phyloP scores from a whole-genome alignment of 2,888 invertebrate species.

The Polydrusus tereticollis region DNA sequence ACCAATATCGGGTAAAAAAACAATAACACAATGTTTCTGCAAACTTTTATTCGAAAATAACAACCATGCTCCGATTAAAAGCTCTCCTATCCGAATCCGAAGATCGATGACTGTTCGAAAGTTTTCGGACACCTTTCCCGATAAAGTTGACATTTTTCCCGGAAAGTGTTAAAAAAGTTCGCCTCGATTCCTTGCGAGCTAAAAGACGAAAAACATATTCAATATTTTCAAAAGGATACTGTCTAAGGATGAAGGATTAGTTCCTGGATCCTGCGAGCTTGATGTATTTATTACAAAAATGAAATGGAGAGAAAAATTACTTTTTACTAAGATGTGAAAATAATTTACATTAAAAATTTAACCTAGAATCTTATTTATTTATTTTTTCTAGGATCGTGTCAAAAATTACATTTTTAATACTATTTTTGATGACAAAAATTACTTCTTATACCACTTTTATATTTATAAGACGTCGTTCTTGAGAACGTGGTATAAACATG shows the following conservation, averaged over 20 bases:
- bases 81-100: constrained; percentile 33
- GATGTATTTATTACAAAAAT: constrained; percentile 25
- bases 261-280: constrained; percentile 12
- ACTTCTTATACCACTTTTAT: too few relatives aligned
- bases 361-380: too few relatives aligned
- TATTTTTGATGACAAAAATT: too few relatives aligned
- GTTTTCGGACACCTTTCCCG: constrained; percentile 51
- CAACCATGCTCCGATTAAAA: background rate
- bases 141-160: constrained; percentile 58
- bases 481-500: too few relatives aligned
- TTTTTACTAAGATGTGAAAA: too few relatives aligned
- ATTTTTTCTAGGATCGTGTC: too few relatives aligned
- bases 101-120: constrained; percentile 39
- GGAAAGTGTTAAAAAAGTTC: constrained; percentile 60
- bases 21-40: background rate
- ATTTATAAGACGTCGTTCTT: too few relatives aligned
- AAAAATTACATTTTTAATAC: too few relatives aligned
- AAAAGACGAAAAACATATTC: constrained; percentile 49
- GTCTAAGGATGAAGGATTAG: constrained; percentile 29
- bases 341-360: too few relatives aligned
- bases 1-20: too few relatives aligned
- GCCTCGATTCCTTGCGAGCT: constrained; percentile 61
- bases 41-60: background rate
- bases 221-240: constrained; percentile 31
- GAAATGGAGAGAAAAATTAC: background rate